A percentile compares a stretch with the other conserved stretches of the same genome.
phyloP scores from a whole-genome alignment of 2,113 vertebrate species.

The Hemichromis elongatus region DNA sequence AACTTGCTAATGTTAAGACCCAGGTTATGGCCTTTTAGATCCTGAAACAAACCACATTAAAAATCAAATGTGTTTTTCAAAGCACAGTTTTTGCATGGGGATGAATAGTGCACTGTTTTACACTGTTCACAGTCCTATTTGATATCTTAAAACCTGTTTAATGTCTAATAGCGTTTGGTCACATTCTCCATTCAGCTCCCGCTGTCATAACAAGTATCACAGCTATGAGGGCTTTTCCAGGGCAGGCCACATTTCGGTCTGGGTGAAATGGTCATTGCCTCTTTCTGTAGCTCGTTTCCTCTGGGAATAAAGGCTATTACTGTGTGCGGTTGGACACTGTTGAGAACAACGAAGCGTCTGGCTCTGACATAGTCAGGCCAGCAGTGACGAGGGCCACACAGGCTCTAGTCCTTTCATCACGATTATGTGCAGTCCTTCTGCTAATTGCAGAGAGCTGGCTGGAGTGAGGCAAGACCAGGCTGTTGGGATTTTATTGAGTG shows the following conservation, averaged over 20 bases:
- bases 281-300: not conserved
- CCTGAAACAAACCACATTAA: too few relatives aligned
- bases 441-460: constrained; percentile 47
- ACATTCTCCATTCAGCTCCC: not conserved
- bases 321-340: not conserved
- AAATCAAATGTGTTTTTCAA: not conserved
- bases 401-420: constrained; percentile 39
- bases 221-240: not conserved
- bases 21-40: fast-evolving
- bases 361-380: constrained; percentile 18
- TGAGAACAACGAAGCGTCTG: constrained; percentile 23
- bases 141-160: not conserved
- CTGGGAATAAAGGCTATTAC: constrained; percentile 29
- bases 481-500: constrained; percentile 34
- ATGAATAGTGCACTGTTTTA: not conserved
- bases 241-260: not conserved
- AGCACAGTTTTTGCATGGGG: not conserved
- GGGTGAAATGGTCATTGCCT: not conserved
- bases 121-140: not conserved
- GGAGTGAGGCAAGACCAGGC: constrained; percentile 9
- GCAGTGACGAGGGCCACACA: constrained; percentile 29
- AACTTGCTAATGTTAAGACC: not conserved
- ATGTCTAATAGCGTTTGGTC: not conserved
- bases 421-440: constrained; percentile 8
- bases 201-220: not conserved